phyloP scores from a whole-genome alignment of 2,113 vertebrate species.

The Proteles cristata region DNA sequence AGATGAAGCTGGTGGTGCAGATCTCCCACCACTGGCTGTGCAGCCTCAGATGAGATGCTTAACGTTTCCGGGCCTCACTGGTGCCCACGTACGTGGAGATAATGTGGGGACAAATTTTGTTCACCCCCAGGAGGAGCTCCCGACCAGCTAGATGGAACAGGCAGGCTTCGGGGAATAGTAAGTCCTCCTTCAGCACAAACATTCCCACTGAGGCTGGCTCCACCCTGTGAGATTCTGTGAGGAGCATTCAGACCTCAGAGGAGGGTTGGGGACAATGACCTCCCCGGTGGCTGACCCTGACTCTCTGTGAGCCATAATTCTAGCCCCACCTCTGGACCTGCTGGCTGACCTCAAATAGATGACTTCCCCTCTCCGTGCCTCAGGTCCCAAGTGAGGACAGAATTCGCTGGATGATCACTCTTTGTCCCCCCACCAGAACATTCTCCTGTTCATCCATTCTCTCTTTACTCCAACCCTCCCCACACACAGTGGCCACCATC shows the following conservation, averaged over 20 bases:
- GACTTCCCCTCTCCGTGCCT: not conserved
- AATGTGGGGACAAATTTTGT: too few relatives aligned
- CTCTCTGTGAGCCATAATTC: not conserved
- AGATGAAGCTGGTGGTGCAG: too few relatives aligned
- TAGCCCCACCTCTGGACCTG: not conserved
- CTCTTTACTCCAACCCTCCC: not conserved
- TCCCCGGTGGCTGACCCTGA: not conserved
- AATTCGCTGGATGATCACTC: not conserved
- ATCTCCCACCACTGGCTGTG: too few relatives aligned
- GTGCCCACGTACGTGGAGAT: too few relatives aligned
- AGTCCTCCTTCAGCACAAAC: too few relatives aligned
- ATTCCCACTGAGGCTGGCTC: too few relatives aligned
- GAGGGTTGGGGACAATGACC: not conserved
- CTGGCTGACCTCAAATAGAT: not conserved
- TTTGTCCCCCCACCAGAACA: not conserved
- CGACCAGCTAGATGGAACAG: too few relatives aligned
- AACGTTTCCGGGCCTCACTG: not conserved
- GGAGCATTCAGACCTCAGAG: not conserved
- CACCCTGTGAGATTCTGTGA: too few relatives aligned
- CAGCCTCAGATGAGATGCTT: too few relatives aligned
- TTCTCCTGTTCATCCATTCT: not conserved
- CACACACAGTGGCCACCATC: not conserved
- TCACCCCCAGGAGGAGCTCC: too few relatives aligned
- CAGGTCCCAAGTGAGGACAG: not conserved
- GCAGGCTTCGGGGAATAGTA: too few relatives aligned